Conservation (phyloP, 2,797 vertebrate genomes). For the Hoplostethus mediterraneus region DNA sequence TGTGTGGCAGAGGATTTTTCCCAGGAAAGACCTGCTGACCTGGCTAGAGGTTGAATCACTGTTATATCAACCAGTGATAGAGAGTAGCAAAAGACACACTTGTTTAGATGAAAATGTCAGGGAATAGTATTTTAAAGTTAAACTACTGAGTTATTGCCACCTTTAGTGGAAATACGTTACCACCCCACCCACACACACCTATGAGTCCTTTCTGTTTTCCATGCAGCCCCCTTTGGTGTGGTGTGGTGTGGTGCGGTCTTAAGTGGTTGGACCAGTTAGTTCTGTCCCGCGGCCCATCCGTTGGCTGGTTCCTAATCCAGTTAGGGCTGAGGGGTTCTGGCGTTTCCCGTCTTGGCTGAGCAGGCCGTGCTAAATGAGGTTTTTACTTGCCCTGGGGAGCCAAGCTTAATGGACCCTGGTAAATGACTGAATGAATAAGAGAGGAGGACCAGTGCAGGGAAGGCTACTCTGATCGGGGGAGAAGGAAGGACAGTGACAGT, state of each 20-base stretch:
- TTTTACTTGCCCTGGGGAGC: slow-evolving; percentile 84
- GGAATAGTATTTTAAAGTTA: no score
- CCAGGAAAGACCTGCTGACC: no score
- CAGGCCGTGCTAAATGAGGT: slow-evolving; percentile 85
- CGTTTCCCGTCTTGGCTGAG: slow-evolving; percentile 84
- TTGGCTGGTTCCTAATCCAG: slow-evolving; percentile 84
- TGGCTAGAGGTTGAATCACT: no score
- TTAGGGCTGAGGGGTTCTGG: slow-evolving; percentile 82
- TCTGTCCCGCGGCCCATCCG: slow-evolving; percentile 85
- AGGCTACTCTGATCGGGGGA: slow-evolving; percentile 30
- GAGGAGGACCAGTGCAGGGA: slow-evolving; percentile 51
- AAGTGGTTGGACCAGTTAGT: slow-evolving; percentile 78
- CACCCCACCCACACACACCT: neutral
- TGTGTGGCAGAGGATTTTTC: no score
- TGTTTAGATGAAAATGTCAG: no score
- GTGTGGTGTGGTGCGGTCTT: slow-evolving; percentile 69
- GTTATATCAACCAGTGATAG: no score
- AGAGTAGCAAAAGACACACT: no score
- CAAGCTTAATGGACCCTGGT: slow-evolving; percentile 84
- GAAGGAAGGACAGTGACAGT: slow-evolving; percentile 57
- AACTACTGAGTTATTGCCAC: no score
- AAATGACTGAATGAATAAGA: slow-evolving; percentile 75
- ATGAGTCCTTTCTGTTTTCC: slow-evolving; percentile 32
- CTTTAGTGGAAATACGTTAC: slow-evolving; percentile 26
- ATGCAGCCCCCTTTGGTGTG: slow-evolving; percentile 44